phyloP scores from a whole-genome alignment of 2,888 invertebrate genomes.

The Plebejus anna region DNA sequence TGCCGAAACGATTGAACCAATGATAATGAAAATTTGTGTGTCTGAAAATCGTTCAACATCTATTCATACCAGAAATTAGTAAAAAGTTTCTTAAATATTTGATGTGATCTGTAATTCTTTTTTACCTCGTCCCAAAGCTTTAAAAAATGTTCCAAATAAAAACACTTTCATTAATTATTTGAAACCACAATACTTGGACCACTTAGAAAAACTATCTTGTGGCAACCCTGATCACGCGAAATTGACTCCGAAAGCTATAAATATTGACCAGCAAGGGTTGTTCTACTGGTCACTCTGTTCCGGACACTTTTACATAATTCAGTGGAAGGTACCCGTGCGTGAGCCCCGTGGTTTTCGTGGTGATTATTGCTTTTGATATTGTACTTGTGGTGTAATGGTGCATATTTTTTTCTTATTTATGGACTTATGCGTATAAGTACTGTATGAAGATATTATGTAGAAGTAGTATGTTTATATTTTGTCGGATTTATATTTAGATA shows the following conservation, averaged over 20 bases:
- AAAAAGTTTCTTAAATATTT: no score
- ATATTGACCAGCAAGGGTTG: constrained; percentile 57
- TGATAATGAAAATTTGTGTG: no score
- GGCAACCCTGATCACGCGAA: constrained; percentile 44
- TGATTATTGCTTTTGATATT: constrained; percentile 3
- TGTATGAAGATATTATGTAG: no score
- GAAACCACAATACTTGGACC: no score
- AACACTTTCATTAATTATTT: no score
- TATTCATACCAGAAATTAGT: no score
- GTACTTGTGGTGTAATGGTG: background rate
- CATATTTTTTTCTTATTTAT: background rate
- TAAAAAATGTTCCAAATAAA: no score
- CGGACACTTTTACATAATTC: constrained; percentile 52
- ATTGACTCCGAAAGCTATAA: constrained; percentile 58
- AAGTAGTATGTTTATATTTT: background rate
- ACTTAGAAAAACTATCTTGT: background rate
- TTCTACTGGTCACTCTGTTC: constrained; percentile 44
- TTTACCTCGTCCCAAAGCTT: no score
- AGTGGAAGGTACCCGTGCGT: constrained; percentile 32
- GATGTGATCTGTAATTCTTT: no score
- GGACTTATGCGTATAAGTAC: background rate
- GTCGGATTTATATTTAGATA: no score
- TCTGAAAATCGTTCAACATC: no score
- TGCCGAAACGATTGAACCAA: no score
- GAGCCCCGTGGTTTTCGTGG: background rate